Evolutionary conservation across 2,797 vertebrate species (phyloP), one percentile per base, ranked within the genome.

Genomic region (Sebastes reedi): DNA sequence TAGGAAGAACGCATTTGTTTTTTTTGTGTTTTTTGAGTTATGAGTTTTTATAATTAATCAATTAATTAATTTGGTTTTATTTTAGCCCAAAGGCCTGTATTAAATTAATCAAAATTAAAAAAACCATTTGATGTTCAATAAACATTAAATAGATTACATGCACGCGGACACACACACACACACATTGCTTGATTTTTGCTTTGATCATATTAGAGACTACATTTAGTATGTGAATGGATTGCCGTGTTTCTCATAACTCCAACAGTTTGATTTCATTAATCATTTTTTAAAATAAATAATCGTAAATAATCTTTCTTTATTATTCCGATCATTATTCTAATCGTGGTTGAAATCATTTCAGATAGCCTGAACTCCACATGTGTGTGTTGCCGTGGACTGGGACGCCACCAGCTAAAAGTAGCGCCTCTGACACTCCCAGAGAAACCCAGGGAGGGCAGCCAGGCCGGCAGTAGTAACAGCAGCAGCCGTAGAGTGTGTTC

Each of bases 401-500:
- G 60, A 62, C 60, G n/a, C 30, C 60, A 62, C 5, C 60, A 34
- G 32, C 61, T 14, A 50, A 77, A 77, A 81, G 58, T 32, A 73
- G 75, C 50, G 1, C 59, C n/a, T 72, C 30, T 58, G 59, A 64
- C 75, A 32, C 65, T 79, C 59, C 66, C 71, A 32, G 55, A 71
- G 64, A 67, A 70, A 80, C 52, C 42, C 4, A 46, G 13, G 27
- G 14, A 75, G 64, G 22, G 52, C 32, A 79, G 70, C 36, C 62
- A 56, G 67, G 46, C 75, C 55, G 5, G 13, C 69, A 74, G 75
- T 22, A 25, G 58, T 58, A 72, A 58, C 73, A 75, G 68, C 70
- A 79, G 68, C 84, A 72, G 70, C 72, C 56, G 16, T 54, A 14
- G 71, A 72, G 70, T 76, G 83, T 90, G 84, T 81, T 86, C 88